phyloP scores from a whole-genome alignment of 2,797 vertebrate species.

The Spheniscus humboldti region DNA sequence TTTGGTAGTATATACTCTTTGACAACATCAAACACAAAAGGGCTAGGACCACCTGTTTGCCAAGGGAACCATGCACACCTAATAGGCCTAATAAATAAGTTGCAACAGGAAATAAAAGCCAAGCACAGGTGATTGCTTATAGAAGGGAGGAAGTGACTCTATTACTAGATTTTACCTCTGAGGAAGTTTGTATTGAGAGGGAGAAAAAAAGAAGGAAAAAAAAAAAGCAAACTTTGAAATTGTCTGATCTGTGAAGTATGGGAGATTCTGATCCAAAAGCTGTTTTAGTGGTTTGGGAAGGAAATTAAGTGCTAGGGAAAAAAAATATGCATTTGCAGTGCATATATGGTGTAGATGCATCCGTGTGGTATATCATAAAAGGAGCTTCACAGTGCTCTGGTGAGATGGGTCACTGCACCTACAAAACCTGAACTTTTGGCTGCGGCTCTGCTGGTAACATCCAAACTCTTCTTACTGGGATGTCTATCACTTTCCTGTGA shows the following conservation, averaged over 20 bases:
- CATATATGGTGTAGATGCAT: not conserved
- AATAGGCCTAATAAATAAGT: not conserved
- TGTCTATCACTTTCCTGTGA: not conserved
- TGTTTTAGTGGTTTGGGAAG: not conserved
- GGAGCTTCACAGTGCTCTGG: not conserved
- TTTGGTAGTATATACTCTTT: not conserved
- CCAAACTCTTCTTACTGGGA: not conserved
- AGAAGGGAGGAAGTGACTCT: not conserved
- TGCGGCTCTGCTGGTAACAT: not conserved
- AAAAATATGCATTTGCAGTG: not conserved
- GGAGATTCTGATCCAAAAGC: not conserved
- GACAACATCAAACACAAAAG: not conserved
- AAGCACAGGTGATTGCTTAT: not conserved
- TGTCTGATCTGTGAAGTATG: not conserved
- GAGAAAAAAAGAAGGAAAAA: rapidly evolving
- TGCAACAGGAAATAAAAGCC: not conserved
- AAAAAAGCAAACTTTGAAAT: not conserved
- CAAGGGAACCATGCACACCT: not conserved
- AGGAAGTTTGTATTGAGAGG: not conserved
- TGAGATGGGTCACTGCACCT: not conserved
- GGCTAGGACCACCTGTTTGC: not conserved
- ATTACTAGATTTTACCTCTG: not conserved
- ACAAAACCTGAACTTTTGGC: not conserved
- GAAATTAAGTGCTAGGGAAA: not conserved
- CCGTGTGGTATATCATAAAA: not conserved